Base-by-base conservation (phyloP, 2,888 invertebrate genomes). In the Lasioglossum morio region DNA sequence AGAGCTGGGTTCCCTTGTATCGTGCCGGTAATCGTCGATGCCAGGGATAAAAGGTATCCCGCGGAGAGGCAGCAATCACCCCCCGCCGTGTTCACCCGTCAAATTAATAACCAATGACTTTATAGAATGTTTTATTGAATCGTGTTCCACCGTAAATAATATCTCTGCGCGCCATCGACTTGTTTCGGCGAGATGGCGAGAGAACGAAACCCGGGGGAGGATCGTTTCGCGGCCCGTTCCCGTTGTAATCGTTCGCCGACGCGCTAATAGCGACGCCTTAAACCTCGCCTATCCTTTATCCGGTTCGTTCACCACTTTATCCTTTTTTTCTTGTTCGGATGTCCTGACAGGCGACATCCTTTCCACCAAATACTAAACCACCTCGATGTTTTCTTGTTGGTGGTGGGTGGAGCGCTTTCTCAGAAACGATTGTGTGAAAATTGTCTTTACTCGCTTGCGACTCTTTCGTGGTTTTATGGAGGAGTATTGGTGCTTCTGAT, bases 61-160 rank as follows among this genome's bases (percentile, higher is more conserved):
- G 87, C 77, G 82, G 91, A 79, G 89, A 91, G 82, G 87, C 91
- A 87, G 93, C 92, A 91, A 92, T 92, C 91, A 91, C 93, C 93
- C 92, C 94, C 94, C 89, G 93, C 87, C 87, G 94, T 78, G 93
- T 84, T 83, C 90, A 90, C 91, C 92, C 93, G 93, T 94, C 94
- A 94, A 94, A 95, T 95, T 94, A 95, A 95, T 94, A 94, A 94
- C 92, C 94, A 92, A 94, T 95, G 94, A 95, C 94, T 94, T 94
- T 93, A 93, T 94, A 94, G 92, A 94, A 94, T 92, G 93, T 90
- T 92, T 94, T 93, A 94, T 94, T 94, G 93, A 94, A 94, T 94
- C 93, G 93, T 92, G 92, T 92, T 91, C 91, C 79, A 73, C 89
- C 88, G 92, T 92, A 92, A 92, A 92, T 91, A 92, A 93, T 93